Evolutionary conservation across 2,797 vertebrate genomes (phyloP).

Genomic region (Pangasius larnaudii): DNA sequence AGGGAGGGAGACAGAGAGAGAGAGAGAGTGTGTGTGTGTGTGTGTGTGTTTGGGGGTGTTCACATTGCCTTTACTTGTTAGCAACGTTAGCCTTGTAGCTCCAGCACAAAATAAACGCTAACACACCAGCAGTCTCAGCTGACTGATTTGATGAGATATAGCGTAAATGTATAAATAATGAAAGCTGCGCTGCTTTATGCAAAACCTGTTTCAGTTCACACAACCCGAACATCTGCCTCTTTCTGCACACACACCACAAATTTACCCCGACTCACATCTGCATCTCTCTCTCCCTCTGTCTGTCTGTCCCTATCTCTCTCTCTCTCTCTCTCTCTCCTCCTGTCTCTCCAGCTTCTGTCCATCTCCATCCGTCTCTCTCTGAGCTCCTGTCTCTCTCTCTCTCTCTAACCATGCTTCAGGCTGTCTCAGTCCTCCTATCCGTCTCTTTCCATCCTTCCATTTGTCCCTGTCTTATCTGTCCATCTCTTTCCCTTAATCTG

Average conservation of each 20-base stretch:
- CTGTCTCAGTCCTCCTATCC: background rate
- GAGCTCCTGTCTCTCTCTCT: background rate
- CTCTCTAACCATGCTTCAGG: no score
- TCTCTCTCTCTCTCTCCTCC: background rate
- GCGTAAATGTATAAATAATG: background rate
- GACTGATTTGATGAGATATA: background rate
- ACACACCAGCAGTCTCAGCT: background rate
- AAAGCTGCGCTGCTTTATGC: background rate
- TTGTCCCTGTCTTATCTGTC: background rate
- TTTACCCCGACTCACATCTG: background rate
- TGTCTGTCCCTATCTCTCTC: no score
- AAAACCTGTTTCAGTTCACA: background rate
- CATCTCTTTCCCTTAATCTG: background rate
- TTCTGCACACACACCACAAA: background rate
- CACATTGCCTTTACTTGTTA: background rate
- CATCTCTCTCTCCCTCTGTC: background rate
- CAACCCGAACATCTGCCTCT: constrained; percentile 4
- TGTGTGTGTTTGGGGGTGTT: background rate
- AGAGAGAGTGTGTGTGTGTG: background rate
- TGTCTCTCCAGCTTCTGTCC: background rate
- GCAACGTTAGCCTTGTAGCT: background rate
- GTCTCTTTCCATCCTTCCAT: background rate
- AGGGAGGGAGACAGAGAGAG: background rate
- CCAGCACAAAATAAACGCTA: background rate
- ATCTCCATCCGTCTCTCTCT: background rate